Percentiles rank a stretch among this genome's conserved stretches.
Evolutionary conservation across 2,113 vertebrate genomes (phyloP).

Genomic region (Mastomys coucha): DNA sequence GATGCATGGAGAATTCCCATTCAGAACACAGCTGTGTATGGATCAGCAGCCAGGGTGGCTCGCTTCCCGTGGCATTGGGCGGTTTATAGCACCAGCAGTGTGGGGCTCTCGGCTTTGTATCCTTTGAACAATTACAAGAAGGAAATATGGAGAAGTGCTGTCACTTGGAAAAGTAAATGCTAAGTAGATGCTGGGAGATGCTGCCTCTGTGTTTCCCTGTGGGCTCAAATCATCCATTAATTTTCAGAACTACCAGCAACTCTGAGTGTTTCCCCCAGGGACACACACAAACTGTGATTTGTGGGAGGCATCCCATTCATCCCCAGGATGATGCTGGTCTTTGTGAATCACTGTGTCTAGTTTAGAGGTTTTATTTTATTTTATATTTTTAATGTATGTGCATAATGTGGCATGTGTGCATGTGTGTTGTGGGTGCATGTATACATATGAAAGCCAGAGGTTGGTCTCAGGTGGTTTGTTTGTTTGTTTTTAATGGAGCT

Average conservation of each 20-base stretch:
- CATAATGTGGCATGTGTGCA: not conserved
- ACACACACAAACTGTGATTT: no score
- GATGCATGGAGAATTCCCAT: not conserved
- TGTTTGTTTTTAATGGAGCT: not conserved
- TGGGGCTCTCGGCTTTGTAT: not conserved
- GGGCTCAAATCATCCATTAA: not conserved
- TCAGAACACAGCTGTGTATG: not conserved
- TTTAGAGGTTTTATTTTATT: not conserved
- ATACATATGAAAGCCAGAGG: not conserved
- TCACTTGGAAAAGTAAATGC: not conserved
- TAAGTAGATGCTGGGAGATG: not conserved
- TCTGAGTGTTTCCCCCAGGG: not conserved
- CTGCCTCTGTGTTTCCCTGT: not conserved
- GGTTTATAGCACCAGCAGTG: not conserved
- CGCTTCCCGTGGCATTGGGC: not conserved
- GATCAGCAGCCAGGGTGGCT: not conserved
- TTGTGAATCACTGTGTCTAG: not conserved
- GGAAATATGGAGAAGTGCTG: not conserved
- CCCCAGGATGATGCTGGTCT: not conserved
- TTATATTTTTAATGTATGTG: not conserved
- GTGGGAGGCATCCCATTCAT: not conserved
- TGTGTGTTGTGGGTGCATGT: not conserved
- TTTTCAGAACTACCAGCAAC: not conserved
- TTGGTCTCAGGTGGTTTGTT: not conserved
- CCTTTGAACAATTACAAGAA: not conserved